Evolutionary conservation across 2,113 vertebrate genomes (phyloP), one percentile per base, ranked within the genome.

Genomic region (Hydrolagus affinis): DNA sequence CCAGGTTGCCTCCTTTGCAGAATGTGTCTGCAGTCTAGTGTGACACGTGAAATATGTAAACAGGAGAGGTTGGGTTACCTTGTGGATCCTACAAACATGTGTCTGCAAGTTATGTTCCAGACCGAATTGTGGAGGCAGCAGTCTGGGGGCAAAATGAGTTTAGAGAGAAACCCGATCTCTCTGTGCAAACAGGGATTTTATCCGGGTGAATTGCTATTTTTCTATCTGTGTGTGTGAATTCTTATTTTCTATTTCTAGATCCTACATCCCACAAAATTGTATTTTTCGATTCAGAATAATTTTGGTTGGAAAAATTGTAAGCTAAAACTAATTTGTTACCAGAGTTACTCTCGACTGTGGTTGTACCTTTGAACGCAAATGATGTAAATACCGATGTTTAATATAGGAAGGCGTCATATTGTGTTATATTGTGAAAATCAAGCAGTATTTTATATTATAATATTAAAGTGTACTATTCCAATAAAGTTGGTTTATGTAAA

Each of bases 401-500:
- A 60, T 77, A 80, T 17, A 80, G 23, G 76, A 62, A 80, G 64
- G 9, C 17, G 25, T 23, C 73, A n/a, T 56, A 75, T 75, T 80
- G 64, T 44, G 44, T 8, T 80, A 14, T 62, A 62, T 64, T 80
- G 76, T 62, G 59, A 62, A 62, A 80, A 28, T 25, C 23, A 62
- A 80, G 60, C 76, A 80, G 76, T 80, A 62, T 80, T 80, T 80
- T 62, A 19, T 60, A 28, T 64, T 17, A 28, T 62, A 28, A 80
- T 60, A 64, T 44, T 44, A 44, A 62, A n/a, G 64, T 80, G 28
- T 62, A 64, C 59, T 10, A 77, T 19, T 19, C 74, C 57, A 28
- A 25, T 62, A 80, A 80, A 80, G 76, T 60, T 64, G 76, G 57
- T 80, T 77, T 64, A 62, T 64, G 76, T 64, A 77, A 64, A 80